Base-by-base conservation (phyloP, 2,797 vertebrate species). In the Pangasius krempfi region DNA sequence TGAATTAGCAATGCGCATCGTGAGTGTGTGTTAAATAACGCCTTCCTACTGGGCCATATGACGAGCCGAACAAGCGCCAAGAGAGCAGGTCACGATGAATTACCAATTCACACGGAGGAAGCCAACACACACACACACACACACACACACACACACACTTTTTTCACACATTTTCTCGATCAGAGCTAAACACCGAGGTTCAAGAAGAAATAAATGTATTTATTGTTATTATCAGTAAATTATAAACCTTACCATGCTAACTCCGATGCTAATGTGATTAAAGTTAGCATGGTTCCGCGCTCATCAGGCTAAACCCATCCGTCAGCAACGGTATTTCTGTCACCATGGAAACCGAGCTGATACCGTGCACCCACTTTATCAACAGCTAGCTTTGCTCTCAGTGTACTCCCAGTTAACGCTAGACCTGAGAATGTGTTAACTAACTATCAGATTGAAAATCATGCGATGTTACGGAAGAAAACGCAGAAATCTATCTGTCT, bases 1-100 rank as follows among this genome's bases (percentile, higher is more conserved):
- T 40, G 66, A 88, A 91, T 88, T 78, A 88, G 87, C 84, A 66
- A 89, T 84, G 84, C 82, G 47, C 47, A 64, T 84, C n/a, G 22
- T 88, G 83, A 64, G 10, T 6, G 80, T 86, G 84, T 50, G 14
- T 5, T n/a, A 82, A 88, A 89, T 70, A 80, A 87, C 75, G 56
- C 89, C 66, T 87, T 91, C 84, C 78, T 87, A 88, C 79, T 37
- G 84, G 73, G 81, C 89, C 89, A 68, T 78, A 68, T 85, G 87
- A 88, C 89, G 78, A 85, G 33, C 3, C 1, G 22, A 81, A 54
- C 27, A 54, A 70, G 81, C 72, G 50, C 64, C 58, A 87, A 58
- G 54, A 56, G 84, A 87, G 58, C 80, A 75, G 80, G 86, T 81
- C 86, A 87, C 62, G 47, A 56, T 80, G 73, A 91, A 86, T 81